phyloP scores from a whole-genome alignment of 2,113 vertebrate species.

The Orthonyx spaldingii region DNA sequence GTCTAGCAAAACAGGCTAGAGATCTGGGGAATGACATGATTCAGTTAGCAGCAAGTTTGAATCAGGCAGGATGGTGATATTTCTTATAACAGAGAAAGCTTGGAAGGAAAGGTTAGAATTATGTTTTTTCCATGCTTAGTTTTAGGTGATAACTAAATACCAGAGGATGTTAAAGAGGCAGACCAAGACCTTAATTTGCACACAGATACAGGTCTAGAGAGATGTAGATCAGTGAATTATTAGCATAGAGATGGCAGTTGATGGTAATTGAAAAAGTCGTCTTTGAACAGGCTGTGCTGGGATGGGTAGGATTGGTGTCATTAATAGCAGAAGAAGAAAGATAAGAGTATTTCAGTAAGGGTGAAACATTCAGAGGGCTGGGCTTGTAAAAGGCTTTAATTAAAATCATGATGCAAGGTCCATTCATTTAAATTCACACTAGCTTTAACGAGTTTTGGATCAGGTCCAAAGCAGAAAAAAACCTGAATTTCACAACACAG shows the following conservation, averaged over 20 bases:
- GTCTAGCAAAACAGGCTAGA: not conserved
- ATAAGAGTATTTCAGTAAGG: constrained; percentile 5
- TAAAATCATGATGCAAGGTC: constrained; percentile 9
- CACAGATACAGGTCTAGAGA: not conserved
- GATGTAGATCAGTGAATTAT: constrained; percentile 9
- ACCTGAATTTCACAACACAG: not conserved
- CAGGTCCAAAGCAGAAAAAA: not conserved
- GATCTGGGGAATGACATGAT: not conserved
- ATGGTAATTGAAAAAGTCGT: not conserved
- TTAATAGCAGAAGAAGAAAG: not conserved
- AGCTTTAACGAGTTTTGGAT: constrained; percentile 21
- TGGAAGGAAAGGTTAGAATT: not conserved
- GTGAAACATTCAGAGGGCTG: constrained; percentile 8
- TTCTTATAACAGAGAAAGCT: not conserved
- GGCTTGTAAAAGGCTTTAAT: constrained; percentile 21
- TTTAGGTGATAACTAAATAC: not conserved
- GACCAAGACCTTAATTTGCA: not conserved
- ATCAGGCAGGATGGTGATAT: not conserved
- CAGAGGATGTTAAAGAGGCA: not conserved
- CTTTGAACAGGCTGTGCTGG: not conserved
- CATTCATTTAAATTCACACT: not conserved
- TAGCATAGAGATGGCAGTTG: constrained; percentile 7
- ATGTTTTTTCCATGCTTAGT: not conserved
- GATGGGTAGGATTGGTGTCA: not conserved
- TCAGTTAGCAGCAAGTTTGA: not conserved